phyloP scores from a whole-genome alignment of 2,113 vertebrate genomes.

The Triplophysa tibetana region DNA sequence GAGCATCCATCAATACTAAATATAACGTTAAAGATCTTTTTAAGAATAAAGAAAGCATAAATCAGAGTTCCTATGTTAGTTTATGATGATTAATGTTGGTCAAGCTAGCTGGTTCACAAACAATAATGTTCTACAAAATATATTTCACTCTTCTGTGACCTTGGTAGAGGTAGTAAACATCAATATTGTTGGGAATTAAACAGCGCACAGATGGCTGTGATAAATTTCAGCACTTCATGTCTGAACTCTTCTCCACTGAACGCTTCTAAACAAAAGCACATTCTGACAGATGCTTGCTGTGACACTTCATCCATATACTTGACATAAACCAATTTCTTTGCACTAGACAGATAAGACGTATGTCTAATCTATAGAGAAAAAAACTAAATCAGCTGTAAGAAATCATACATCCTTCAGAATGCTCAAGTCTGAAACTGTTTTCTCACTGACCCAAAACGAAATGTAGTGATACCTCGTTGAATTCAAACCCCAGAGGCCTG shows the following conservation, averaged over 20 bases:
- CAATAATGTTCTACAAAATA: too few relatives aligned
- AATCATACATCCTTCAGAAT: constrained; percentile 4
- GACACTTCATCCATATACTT: neutral
- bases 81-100: neutral
- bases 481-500: neutral
- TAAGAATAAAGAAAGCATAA: too few relatives aligned
- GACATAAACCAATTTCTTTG: neutral
- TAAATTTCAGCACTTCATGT: constrained; percentile 28
- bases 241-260: neutral
- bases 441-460: constrained; percentile 2
- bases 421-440: neutral
- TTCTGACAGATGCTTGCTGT: neutral
- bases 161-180: constrained; percentile 36
- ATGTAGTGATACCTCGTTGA: constrained; percentile 9
- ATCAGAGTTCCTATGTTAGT: too few relatives aligned
- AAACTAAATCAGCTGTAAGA: constrained; percentile 1
- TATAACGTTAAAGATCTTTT: too few relatives aligned
- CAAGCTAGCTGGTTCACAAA: neutral
- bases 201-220: constrained; percentile 32
- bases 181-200: constrained; percentile 26
- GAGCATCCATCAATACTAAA: too few relatives aligned
- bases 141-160: constrained; percentile 18
- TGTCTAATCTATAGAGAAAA: neutral
- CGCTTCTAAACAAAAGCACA: too few relatives aligned
- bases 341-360: too few relatives aligned